phyloP scores from a whole-genome alignment of 2,888 invertebrate species.

The Vannuccia rotundouncinata region DNA sequence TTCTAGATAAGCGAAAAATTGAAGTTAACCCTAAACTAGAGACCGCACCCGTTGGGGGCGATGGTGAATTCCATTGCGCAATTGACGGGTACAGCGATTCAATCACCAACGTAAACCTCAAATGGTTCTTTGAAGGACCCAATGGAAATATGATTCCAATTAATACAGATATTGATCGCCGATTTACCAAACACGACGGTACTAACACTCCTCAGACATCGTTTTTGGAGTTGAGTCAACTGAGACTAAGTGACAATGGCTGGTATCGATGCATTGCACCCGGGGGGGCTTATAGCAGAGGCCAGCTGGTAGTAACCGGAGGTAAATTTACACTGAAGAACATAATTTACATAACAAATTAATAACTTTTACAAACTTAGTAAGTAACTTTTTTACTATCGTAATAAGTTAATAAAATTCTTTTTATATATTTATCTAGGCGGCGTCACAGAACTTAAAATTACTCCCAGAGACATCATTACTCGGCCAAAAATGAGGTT shows the following conservation, averaged over 20 bases:
- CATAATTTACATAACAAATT: neutral
- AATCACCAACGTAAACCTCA: neutral
- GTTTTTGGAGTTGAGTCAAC: neutral
- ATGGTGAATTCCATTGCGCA: slow-evolving; percentile 27
- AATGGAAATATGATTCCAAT: neutral
- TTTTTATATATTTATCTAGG: too few species aligned
- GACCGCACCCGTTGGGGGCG: neutral
- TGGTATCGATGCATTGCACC: slow-evolving; percentile 7
- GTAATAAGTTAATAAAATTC: too few species aligned
- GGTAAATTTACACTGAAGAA: neutral
- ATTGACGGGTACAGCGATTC: neutral
- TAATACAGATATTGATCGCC: neutral
- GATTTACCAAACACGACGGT: neutral
- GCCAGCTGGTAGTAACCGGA: neutral
- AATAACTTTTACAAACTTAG: neutral
- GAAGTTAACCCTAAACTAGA: slow-evolving; percentile 3
- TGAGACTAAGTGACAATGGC: neutral
- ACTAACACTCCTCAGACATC: slow-evolving; percentile 3
- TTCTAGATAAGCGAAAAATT: slow-evolving; percentile 1
- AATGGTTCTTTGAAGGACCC: slow-evolving; percentile 8
- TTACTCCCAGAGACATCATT: slow-evolving; percentile 19
- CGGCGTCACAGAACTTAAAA: too few species aligned
- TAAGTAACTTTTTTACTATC: slow-evolving; percentile 9
- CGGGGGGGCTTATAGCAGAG: neutral
- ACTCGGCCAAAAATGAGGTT: neutral